These are phyloP conservation scores for Prochilodus magdalenae DNA, from an alignment of 2,113 vertebrate genomes.

Conservation along the genomic window DNA sequence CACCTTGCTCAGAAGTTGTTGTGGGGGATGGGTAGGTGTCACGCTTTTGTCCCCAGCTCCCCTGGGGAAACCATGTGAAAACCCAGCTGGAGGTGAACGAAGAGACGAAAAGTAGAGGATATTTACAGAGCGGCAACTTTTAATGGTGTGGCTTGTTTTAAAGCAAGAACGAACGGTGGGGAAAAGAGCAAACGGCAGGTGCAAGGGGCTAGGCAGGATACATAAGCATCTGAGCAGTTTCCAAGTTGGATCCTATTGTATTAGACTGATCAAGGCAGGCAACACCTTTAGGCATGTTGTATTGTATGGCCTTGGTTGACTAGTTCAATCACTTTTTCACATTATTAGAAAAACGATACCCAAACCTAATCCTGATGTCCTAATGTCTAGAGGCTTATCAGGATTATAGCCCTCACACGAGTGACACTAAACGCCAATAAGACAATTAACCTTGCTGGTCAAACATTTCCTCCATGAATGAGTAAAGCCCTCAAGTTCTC, in stretches of 20 bases:
- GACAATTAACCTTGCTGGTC: constrained; percentile 6
- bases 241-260: not conserved
- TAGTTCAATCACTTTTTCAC: not conserved
- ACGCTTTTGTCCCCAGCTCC: constrained; percentile 50
- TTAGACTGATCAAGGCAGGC: not conserved
- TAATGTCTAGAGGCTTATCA: constrained; percentile 18
- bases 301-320: not conserved
- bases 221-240: not conserved
- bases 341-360: not conserved
- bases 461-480: not conserved
- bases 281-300: too few relatives aligned
- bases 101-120: constrained; percentile 13
- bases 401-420: constrained; percentile 16
- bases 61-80: constrained; percentile 53
- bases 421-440: not conserved
- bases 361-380: not conserved
- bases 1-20: constrained; percentile 28
- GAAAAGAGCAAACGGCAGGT: not conserved
- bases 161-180: not conserved
- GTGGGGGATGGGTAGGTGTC: constrained; percentile 39
- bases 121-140: constrained; percentile 37
- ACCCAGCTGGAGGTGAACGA: constrained; percentile 44
- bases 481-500: not conserved
- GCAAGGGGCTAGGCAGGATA: not conserved
- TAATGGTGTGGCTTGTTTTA: constrained; percentile 5